Evolutionary conservation across 64 coral and sea anemone species (phyloP).

Genomic region (Montipora cactus): DNA sequence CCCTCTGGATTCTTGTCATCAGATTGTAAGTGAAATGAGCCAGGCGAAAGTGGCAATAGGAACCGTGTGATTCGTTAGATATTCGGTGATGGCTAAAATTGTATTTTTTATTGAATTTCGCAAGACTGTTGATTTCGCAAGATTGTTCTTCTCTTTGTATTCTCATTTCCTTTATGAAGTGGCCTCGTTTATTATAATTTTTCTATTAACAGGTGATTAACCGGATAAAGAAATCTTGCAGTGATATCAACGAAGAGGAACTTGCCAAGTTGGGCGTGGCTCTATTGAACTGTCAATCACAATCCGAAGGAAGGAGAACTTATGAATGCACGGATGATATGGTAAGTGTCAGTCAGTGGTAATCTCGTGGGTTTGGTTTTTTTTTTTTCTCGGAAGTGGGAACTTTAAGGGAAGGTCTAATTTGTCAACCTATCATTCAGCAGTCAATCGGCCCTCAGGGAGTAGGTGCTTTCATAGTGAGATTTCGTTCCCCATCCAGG

Average conservation of each 20-base stretch:
- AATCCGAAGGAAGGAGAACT: constrained; percentile 82
- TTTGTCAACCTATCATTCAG: neutral
- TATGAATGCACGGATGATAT: constrained; percentile 91
- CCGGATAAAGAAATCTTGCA: constrained; percentile 93
- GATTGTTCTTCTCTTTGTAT: neutral
- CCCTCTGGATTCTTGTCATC: constrained; percentile 91
- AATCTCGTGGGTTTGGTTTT: neutral
- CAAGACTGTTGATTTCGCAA: no score
- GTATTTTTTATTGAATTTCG: neutral
- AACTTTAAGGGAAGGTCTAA: no score
- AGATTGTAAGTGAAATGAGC: constrained; percentile 72
- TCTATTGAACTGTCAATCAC: constrained; percentile 96
- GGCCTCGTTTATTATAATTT: neutral
- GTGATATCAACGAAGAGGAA: constrained; percentile 93
- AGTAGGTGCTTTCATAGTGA: neutral
- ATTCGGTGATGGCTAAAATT: neutral
- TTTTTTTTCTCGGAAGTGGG: no score
- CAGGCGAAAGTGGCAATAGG: neutral
- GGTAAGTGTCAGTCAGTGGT: constrained; percentile 65
- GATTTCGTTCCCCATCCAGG: no score
- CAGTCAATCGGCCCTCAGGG: neutral
- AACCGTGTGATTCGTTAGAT: neutral
- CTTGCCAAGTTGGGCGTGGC: constrained; percentile 94
- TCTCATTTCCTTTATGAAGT: neutral
- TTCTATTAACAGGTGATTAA: constrained; percentile 76